Conservation (phyloP, 37 sponge, comb jelly and placozoan genomes). For the Hormiphora californensis region DNA sequence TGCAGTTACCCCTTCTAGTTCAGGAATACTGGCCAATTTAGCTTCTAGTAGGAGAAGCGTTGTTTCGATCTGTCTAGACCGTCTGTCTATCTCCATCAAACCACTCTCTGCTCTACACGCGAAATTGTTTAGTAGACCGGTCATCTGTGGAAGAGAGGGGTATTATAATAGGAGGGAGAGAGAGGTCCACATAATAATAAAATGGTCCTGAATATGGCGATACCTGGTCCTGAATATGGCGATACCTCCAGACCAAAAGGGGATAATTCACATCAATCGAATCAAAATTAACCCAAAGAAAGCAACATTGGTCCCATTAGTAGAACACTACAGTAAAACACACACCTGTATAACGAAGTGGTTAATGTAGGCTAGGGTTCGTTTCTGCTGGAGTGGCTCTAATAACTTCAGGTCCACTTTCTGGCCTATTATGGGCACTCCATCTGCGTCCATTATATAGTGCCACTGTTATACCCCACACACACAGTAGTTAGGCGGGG, state of each 20-base stretch:
- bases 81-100: constrained; percentile 25
- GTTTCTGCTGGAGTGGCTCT: constrained; percentile 49
- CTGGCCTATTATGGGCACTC: constrained; percentile 38
- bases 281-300: no score
- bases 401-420: constrained; percentile 17
- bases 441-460: constrained; percentile 40
- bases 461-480: no score
- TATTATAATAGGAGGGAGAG: no score
- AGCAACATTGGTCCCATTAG: no score
- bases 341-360: constrained; percentile 55
- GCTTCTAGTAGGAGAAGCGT: constrained; percentile 34
- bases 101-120: constrained; percentile 7
- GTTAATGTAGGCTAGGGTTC: constrained; percentile 55
- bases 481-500: no score
- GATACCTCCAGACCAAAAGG: no score
- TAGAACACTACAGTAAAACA: no score
- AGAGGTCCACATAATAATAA: no score
- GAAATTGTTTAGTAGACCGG: constrained; percentile 4
- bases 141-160: constrained; percentile 37
- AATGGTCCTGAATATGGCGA: no score
- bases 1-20: neutral
- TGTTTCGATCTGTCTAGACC: constrained; percentile 16
- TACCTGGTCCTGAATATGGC: no score
- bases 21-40: constrained; percentile 46
- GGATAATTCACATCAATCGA: no score